A percentile compares a stretch with the other conserved stretches of the same genome.
Evolutionary conservation across 2,888 invertebrate species (phyloP).

Genomic region (Zelleria hepariella): DNA sequence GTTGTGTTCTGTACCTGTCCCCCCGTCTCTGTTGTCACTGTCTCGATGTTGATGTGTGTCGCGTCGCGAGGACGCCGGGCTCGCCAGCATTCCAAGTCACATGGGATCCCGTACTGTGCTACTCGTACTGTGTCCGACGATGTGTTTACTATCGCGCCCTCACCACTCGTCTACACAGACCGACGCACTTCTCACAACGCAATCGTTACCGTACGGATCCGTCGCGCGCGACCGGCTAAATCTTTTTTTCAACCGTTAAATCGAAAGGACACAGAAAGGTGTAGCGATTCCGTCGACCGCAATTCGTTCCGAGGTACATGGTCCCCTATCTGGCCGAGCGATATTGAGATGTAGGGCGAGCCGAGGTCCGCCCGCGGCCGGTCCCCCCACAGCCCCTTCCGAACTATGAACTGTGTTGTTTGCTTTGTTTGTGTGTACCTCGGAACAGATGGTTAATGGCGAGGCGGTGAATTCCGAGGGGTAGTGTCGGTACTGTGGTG

Average conservation of each 20-base stretch:
- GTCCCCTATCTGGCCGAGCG: slow-evolving; percentile 69
- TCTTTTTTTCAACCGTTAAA: slow-evolving; percentile 36
- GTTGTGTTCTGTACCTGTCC: slow-evolving; percentile 64
- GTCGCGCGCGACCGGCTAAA: slow-evolving; percentile 35
- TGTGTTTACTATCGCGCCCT: slow-evolving; percentile 14
- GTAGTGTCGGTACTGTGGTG: slow-evolving; percentile 15
- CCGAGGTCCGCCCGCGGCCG: slow-evolving; percentile 56
- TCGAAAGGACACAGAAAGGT: slow-evolving; percentile 5
- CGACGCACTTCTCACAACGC: slow-evolving; percentile 15
- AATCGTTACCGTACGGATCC: slow-evolving; percentile 25
- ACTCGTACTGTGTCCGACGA: slow-evolving; percentile 42
- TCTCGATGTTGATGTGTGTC: slow-evolving; percentile 48
- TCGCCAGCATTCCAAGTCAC: slow-evolving; percentile 71
- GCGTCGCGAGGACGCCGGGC: slow-evolving; percentile 47
- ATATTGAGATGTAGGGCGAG: slow-evolving; percentile 73
- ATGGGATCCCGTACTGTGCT: slow-evolving; percentile 58
- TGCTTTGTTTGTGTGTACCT: slow-evolving; percentile 71
- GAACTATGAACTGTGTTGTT: slow-evolving; percentile 51
- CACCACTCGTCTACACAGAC: slow-evolving; percentile 18
- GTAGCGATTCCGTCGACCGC: slow-evolving; percentile 48
- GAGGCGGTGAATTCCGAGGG: slow-evolving; percentile 31
- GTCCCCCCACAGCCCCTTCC: slow-evolving; percentile 45
- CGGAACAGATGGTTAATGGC: slow-evolving; percentile 55
- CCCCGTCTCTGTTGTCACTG: slow-evolving; percentile 38
- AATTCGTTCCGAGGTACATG: slow-evolving; percentile 74